phyloP scores from a whole-genome alignment of 1,140 invertebrate species.

The Atta texana region DNA sequence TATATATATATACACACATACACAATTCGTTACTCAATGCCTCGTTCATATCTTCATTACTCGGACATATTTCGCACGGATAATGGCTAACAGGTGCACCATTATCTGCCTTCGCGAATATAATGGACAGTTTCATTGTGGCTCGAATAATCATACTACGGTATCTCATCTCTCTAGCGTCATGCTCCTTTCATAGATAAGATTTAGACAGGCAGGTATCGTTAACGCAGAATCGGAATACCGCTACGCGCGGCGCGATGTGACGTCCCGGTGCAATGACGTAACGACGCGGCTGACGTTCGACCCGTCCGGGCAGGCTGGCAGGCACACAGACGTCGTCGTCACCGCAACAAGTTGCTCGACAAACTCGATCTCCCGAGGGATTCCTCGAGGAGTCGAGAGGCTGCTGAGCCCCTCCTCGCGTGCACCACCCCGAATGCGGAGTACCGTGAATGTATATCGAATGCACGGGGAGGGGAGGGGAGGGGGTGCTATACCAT shows the following conservation, averaged over 20 bases:
- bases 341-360: slow-evolving; percentile 59
- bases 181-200: slow-evolving; percentile 25
- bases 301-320: neutral
- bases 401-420: too few species aligned
- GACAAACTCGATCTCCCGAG: slow-evolving; percentile 36
- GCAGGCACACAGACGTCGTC: slow-evolving; percentile 2
- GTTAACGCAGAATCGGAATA: slow-evolving; percentile 25
- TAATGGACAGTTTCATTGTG: slow-evolving; percentile 31
- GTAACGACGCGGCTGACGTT: slow-evolving; percentile 36
- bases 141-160: slow-evolving; percentile 21
- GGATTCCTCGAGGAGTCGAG: neutral
- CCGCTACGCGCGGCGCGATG: neutral
- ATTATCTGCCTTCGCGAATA: slow-evolving; percentile 16
- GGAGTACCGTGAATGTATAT: neutral
- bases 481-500: neutral
- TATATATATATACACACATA: too few species aligned
- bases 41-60: neutral
- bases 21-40: neutral
- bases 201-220: slow-evolving; percentile 27
- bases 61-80: neutral
- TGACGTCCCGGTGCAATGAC: neutral
- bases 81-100: slow-evolving; percentile 22
- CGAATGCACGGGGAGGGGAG: neutral
- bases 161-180: slow-evolving; percentile 10
- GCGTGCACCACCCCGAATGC: neutral